A percentile compares a stretch with the other conserved stretches of the same genome.
Conservation (phyloP, 1,140 invertebrate species). For the Musca domestica region DNA sequence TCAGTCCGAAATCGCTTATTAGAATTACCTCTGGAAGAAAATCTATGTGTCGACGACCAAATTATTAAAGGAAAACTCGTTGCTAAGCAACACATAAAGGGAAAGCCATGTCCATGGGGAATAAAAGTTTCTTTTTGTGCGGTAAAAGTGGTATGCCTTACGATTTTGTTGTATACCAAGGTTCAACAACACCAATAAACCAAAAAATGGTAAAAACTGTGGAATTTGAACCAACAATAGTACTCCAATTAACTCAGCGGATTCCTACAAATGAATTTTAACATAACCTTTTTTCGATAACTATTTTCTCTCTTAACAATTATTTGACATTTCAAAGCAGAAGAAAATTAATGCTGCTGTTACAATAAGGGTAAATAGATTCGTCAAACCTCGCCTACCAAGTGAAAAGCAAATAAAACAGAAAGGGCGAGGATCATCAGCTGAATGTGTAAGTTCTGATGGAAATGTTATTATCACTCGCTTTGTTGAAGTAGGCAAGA, state of each 20-base stretch:
- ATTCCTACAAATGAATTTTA: too few species aligned
- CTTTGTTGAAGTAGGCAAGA: conserved; percentile 6
- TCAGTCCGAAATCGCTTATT: not conserved
- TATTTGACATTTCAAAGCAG: too few species aligned
- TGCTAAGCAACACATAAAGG: conserved; percentile 14
- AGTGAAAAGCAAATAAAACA: conserved; percentile 15
- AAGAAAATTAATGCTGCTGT: too few species aligned
- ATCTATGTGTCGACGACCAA: too few species aligned
- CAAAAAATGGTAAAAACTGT: too few species aligned
- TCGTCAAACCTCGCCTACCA: conserved; percentile 11
- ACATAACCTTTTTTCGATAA: too few species aligned
- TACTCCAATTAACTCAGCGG: too few species aligned
- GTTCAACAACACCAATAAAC: too few species aligned
- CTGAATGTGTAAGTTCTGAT: conserved; percentile 6
- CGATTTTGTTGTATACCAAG: too few species aligned
- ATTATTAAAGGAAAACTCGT: conserved; percentile 8
- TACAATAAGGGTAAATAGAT: too few species aligned
- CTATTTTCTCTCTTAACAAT: too few species aligned
- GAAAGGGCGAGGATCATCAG: conserved; percentile 13
- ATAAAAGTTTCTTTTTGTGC: conserved; percentile 7
- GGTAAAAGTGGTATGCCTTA: conserved; percentile 8
- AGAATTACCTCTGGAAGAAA: not conserved
- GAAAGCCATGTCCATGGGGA: conserved; percentile 5
- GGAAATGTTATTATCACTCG: conserved; percentile 12
- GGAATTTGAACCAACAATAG: too few species aligned